A percentile compares a stretch with the other conserved stretches of the same genome.
phyloP scores from a whole-genome alignment of 2,797 vertebrate species.

The Sebastes paucispinis region DNA sequence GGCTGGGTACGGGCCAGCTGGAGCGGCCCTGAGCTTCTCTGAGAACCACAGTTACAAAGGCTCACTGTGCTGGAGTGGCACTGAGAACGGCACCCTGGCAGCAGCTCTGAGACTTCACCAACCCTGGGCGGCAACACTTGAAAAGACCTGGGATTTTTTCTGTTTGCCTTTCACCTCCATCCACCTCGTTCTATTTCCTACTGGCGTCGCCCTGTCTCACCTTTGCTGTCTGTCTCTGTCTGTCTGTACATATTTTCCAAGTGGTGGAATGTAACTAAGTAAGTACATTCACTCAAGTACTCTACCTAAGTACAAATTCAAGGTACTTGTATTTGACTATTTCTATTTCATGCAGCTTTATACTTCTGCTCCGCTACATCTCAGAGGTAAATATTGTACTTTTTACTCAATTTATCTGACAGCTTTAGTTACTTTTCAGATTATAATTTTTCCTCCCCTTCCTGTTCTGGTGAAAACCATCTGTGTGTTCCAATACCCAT shows the following conservation, averaged over 20 bases:
- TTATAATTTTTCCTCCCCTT: background rate
- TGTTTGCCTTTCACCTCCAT: constrained; percentile 54
- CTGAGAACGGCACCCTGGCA: constrained; percentile 59
- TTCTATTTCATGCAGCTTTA: background rate
- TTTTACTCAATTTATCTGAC: background rate
- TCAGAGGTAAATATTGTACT: background rate
- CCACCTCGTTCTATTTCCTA: constrained; percentile 40
- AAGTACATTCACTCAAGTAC: background rate
- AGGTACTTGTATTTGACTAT: background rate
- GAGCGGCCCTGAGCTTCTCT: constrained; percentile 52
- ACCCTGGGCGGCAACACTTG: constrained; percentile 64
- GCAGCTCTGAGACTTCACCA: constrained; percentile 51
- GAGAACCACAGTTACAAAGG: constrained; percentile 68
- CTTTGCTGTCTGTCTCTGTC: constrained; percentile 14
- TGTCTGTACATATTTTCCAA: background rate
- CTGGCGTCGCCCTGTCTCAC: constrained; percentile 48
- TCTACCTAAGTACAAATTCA: background rate
- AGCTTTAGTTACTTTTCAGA: background rate
- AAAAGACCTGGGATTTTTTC: constrained; percentile 56
- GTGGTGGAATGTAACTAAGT: background rate
- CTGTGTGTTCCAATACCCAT: background rate
- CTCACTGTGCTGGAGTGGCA: constrained; percentile 70
- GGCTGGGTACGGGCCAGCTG: constrained; percentile 60
- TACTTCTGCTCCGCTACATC: background rate
- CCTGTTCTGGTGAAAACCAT: background rate